Base-by-base conservation (phyloP, 2,797 vertebrate genomes). In the Bradypus variegatus region DNA sequence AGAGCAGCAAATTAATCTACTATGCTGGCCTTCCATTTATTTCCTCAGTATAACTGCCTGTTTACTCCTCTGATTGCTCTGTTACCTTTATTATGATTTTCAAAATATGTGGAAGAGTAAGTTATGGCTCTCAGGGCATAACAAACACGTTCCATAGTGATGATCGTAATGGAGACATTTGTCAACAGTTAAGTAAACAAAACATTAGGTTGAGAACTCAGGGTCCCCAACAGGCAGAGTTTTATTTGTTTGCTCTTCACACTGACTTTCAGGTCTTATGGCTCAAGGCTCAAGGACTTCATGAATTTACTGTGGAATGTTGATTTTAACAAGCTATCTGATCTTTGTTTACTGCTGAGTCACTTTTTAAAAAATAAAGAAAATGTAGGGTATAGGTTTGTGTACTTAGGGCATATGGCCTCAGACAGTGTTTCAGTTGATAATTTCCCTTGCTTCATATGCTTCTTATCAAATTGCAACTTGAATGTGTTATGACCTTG, bases 281-380 rank as follows among this genome's bases (percentile, higher is more conserved):
- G 75, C 38, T 76, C 77, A 45, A 55, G 60, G 70, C 38, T 82
- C 77, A 50, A 62, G 88, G 53, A 3, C 29, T 12, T 18, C 1
- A 1, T 0, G 4, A 16, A 11, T 2, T 21, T 36, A n/a, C 12
- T 23, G 36, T 11, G 70, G 64, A 10, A 33, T 1, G 70, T 6
- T 50, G 62, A 27, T 29, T 64, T n/a, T 27, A 72, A 85, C 25
- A 1, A 4, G 27, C 12, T 33, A 3, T 33, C 87, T 60, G 16
- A 67, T n/a, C 15, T 64, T 45, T 91, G 58, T 25, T 88, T 12
- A 19, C 6, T 86, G 45, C 21, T n/a, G 65, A 90, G 62, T 53
- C 38, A 27, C 53, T 31, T 64, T 65, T 50, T 64, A 92, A 45
- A 85, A 65, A 27, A 81, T 58, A 58, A 58, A 58, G 23, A n/a